Base-by-base conservation (phyloP, 1,140 invertebrate genomes). In the Dendrolimus kikuchii region DNA sequence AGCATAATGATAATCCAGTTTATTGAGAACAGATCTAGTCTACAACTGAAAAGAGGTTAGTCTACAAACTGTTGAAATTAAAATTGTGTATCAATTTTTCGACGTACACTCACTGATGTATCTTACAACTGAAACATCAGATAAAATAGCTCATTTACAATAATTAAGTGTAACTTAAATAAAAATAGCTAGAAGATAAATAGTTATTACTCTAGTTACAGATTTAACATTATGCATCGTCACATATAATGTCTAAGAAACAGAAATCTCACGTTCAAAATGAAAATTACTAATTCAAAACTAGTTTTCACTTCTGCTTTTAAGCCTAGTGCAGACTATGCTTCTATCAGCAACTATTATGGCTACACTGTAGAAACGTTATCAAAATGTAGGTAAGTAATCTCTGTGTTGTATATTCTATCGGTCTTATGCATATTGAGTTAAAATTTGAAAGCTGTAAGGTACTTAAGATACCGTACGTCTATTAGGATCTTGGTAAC, bases 1-100 rank as follows among this genome's bases (percentile, higher is more conserved):
- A 64, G 60, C 52, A 45, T 60, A 63, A 68, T 45, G 23, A 45
- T 9, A 45, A 8, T 45, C 62, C 46, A 41, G 23, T 44, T 46
- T 46, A 42, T 46, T 44, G 36, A 47, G 43, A 54, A 57, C 38
- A 51, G 49, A 42, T 37, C 43, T 44, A 51, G 47, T 47, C 49
- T 43, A 59, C 9, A 23, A 23, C 23, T 23, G 23, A 23, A 48
- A 71, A 70, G 62, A 57, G 56, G 69, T 76, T 76, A 74, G 75
- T 76, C 60, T 60, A 62, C 23, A 61, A 53, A 47, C 48, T 62
- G 46, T 57, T 58, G 60, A 47, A 76, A 80, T 81, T 80, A 77
- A 68, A 81, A 84, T 84, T 81, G 81, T 84, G 77, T 81, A 82
- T 81, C 61, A 79, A 84, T 74, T 56, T 59, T 70, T 71, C 55